Conservation (phyloP, 2,888 invertebrate genomes). For the Allacma fusca region DNA sequence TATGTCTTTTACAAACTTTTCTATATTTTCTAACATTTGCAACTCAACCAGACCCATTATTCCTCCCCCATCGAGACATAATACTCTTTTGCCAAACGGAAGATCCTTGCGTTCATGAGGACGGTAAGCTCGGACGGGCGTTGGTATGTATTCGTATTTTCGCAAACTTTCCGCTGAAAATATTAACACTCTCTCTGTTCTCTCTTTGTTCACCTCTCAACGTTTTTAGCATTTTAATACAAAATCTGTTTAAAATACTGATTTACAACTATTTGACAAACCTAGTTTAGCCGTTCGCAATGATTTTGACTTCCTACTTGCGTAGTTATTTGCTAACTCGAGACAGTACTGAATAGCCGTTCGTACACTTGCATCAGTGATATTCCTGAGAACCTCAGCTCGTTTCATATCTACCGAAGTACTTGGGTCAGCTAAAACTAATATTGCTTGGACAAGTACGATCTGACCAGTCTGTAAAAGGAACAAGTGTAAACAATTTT, state of each 20-base stretch:
- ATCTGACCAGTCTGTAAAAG: constrained; percentile 1
- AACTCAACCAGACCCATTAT: constrained; percentile 13
- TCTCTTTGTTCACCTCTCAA: no score
- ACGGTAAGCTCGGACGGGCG: neutral
- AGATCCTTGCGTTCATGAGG: neutral
- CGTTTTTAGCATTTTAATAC: no score
- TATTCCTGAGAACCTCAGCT: neutral
- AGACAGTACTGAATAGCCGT: neutral
- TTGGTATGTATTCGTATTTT: constrained; percentile 1
- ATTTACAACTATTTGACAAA: neutral
- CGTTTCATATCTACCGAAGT: neutral
- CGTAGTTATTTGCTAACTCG: neutral
- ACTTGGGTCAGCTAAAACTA: neutral
- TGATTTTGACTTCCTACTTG: neutral
- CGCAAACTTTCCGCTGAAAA: neutral
- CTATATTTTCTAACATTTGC: neutral
- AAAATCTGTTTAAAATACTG: neutral
- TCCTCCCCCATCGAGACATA: constrained; percentile 8
- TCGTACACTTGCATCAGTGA: neutral
- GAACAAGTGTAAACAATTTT: no score
- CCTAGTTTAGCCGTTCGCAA: neutral
- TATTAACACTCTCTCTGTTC: neutral
- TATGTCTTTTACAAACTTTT: neutral
- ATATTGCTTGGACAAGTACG: neutral
- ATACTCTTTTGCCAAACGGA: neutral